Evolutionary conservation across 2,113 vertebrate genomes (phyloP).

Genomic region (Castor canadensis): DNA sequence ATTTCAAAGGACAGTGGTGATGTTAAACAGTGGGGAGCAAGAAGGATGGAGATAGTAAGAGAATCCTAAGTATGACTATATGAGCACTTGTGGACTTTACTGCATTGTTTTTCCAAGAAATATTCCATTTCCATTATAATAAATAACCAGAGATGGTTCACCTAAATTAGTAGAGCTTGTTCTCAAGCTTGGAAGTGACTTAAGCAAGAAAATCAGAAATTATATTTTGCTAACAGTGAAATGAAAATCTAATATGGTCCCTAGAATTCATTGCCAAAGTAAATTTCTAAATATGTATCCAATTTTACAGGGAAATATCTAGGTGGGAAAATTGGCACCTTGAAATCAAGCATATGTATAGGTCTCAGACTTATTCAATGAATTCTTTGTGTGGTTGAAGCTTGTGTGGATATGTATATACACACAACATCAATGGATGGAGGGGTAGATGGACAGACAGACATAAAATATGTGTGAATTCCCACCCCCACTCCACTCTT

Average conservation of each 20-base stretch:
- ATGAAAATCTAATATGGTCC: background rate
- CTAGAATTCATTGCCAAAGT: background rate
- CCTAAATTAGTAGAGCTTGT: background rate
- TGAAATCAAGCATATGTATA: constrained; percentile 21
- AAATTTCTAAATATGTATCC: background rate
- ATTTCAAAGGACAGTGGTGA: background rate
- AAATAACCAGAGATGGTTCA: background rate
- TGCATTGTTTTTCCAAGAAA: background rate
- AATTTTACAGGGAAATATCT: background rate
- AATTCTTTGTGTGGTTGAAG: background rate
- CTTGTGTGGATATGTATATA: background rate
- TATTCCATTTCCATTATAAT: background rate
- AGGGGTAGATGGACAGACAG: background rate
- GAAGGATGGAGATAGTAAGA: background rate
- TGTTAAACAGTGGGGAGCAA: background rate
- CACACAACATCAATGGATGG: background rate
- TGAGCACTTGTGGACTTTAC: background rate
- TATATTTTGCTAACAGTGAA: background rate
- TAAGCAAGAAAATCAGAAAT: background rate
- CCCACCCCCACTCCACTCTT: background rate
- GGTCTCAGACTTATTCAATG: background rate
- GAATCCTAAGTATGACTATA: fast-evolving
- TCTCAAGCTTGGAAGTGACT: background rate
- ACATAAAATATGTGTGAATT: background rate
- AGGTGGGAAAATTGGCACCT: background rate